phyloP scores from a whole-genome alignment of 2,113 vertebrate species.

The Ophthalmotilapia sp. region DNA sequence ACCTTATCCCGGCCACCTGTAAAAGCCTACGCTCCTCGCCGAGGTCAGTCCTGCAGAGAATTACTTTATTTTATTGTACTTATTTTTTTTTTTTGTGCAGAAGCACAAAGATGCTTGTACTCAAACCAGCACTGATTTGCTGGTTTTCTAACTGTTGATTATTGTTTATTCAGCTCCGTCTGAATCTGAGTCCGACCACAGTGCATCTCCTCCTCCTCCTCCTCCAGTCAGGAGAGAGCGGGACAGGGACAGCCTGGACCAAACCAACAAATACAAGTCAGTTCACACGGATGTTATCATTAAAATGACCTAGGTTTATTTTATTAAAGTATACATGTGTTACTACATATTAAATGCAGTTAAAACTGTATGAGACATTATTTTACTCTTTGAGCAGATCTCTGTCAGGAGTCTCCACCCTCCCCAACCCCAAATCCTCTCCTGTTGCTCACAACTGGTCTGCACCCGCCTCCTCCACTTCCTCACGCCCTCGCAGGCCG shows the following conservation, averaged over 20 bases:
- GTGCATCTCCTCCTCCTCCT: conserved; percentile 50
- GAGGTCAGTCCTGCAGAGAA: conserved; percentile 52
- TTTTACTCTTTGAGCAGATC: conserved; percentile 31
- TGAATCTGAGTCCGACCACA: conserved; percentile 70
- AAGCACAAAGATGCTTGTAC: not conserved
- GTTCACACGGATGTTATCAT: not conserved
- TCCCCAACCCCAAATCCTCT: conserved; percentile 47
- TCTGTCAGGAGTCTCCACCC: conserved; percentile 61
- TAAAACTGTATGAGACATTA: not conserved
- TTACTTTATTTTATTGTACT: not conserved
- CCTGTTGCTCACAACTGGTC: conserved; percentile 42
- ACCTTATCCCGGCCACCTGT: conserved; percentile 48
- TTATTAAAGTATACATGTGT: not conserved
- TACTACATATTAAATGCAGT: not conserved
- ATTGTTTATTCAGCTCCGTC: conserved; percentile 48
- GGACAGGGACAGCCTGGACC: conserved; percentile 19
- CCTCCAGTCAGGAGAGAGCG: conserved; percentile 30
- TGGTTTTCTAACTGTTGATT: not conserved
- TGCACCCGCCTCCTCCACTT: conserved; percentile 29
- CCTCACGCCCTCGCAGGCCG: conserved; percentile 60
- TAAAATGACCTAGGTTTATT: not conserved
- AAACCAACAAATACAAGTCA: conserved; percentile 65
- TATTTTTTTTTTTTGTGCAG: not conserved
- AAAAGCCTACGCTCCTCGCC: conserved; percentile 37
- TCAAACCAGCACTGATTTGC: not conserved